Evolutionary conservation across 2,888 invertebrate genomes (phyloP), one percentile per base, ranked within the genome.

Genomic region (Hyposoter didymator): DNA sequence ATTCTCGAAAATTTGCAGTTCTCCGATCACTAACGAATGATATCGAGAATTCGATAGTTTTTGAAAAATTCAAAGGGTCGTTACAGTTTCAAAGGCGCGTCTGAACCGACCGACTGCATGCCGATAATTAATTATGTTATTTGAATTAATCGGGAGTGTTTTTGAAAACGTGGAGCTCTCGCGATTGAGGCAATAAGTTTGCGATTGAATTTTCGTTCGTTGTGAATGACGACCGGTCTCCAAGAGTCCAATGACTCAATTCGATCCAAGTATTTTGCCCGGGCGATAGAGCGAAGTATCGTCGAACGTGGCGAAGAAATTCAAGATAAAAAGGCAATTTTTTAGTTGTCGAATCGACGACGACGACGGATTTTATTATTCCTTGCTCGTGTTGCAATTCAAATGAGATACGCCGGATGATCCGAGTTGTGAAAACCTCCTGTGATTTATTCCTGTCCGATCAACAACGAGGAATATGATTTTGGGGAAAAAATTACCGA

Each of bases 361-460:
- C 35, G 35, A 6, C 52, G 28, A 12, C 55, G 49, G 69, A 22
- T 73, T 78, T 84, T 62, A 81, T 74, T 64, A 14, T 64, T 72
- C n/a, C 66, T 43, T 47, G 72, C 28, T 17, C 52, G 47, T 66
- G 79, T 19, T 64, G 62, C 43, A 83, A 79, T 76, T 85, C 76
- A 62, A 66, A 82, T 64, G 79, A 66, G 45, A 55, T 28, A 45
- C 49, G 67, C 67, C 55, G 45, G 22, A 32, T 10, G 45, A 78
- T 6, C 28, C 32, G 73, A 74, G 64, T 14, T 17, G 67, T 67
- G 45, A 39, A 17, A 67, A 49, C 19, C 49, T 64, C 66, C 59
- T 76, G 76, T 73, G 84, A 81, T 84, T 62, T 49, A 67, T 76
- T 66, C 35, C 28, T 19, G 76, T 67, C 55, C 72, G 80, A 73